Evolutionary conservation across 2,797 vertebrate species (phyloP).

Genomic region (Thripadectes ignobilis): DNA sequence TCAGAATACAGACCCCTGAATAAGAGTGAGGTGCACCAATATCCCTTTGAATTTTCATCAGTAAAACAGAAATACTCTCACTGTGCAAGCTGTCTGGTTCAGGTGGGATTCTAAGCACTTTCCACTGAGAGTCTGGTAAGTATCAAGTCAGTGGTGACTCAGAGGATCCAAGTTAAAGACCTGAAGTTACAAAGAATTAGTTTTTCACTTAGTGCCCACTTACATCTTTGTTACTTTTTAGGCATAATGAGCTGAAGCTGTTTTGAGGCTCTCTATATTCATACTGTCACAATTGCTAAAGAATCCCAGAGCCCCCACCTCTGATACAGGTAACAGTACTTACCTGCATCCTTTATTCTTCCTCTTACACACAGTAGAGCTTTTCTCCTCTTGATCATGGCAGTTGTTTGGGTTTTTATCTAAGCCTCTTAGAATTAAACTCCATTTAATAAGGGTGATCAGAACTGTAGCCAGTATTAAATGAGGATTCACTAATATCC

Average conservation of each 20-base stretch:
- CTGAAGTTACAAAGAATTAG: background rate
- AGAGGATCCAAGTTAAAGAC: background rate
- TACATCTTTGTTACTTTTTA: background rate
- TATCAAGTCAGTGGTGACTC: background rate
- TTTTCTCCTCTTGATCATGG: background rate
- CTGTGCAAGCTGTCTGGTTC: background rate
- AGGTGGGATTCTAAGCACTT: background rate
- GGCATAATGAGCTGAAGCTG: background rate
- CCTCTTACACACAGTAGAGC: fast-evolving
- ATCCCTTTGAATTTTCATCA: background rate
- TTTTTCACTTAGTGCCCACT: background rate
- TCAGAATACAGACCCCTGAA: background rate
- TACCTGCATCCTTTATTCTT: background rate
- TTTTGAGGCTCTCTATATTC: background rate
- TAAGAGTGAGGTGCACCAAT: background rate
- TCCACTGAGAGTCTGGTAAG: background rate
- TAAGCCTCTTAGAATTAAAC: background rate
- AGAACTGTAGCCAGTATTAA: background rate
- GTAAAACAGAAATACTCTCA: background rate
- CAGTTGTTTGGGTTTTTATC: background rate
- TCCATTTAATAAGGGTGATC: background rate
- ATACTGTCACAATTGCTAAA: background rate
- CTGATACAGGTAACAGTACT: background rate
- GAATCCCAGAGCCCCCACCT: background rate
- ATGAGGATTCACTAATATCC: background rate